phyloP scores from a whole-genome alignment of 2,797 vertebrate species.

The Lagorchestes hirsutus region DNA sequence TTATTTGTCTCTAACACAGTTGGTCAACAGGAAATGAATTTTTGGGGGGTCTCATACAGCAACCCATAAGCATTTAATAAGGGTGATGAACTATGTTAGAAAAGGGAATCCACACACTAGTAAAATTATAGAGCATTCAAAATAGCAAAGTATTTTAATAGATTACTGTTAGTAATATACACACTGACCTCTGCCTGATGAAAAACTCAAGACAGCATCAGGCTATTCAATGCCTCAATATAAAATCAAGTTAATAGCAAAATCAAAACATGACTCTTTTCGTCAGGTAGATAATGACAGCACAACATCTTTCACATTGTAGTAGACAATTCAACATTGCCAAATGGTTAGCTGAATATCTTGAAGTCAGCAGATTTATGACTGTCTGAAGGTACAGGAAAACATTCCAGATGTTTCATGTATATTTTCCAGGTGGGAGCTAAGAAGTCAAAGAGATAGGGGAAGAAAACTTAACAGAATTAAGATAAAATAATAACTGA shows the following conservation, averaged over 20 bases:
- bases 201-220: background rate
- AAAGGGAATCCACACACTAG: background rate
- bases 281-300: background rate
- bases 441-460: background rate
- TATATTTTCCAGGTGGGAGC: slow-evolving; percentile 23
- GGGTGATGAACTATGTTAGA: background rate
- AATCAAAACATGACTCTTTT: slow-evolving; percentile 2
- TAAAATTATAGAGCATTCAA: background rate
- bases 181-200: background rate
- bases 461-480: background rate
- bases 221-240: background rate
- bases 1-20: background rate
- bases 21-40: background rate
- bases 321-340: slow-evolving; percentile 59
- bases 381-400: background rate
- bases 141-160: background rate
- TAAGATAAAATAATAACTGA: background rate
- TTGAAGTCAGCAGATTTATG: slow-evolving; percentile 69
- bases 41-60: background rate
- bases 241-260: slow-evolving; percentile 7
- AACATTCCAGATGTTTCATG: background rate
- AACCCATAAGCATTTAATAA: background rate
- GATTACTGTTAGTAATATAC: background rate
- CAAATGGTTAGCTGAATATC: slow-evolving; percentile 51
- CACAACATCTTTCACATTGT: slow-evolving; percentile 2